Base-by-base conservation (phyloP, 2,797 vertebrate genomes). In the Acanthurus lineatus region DNA sequence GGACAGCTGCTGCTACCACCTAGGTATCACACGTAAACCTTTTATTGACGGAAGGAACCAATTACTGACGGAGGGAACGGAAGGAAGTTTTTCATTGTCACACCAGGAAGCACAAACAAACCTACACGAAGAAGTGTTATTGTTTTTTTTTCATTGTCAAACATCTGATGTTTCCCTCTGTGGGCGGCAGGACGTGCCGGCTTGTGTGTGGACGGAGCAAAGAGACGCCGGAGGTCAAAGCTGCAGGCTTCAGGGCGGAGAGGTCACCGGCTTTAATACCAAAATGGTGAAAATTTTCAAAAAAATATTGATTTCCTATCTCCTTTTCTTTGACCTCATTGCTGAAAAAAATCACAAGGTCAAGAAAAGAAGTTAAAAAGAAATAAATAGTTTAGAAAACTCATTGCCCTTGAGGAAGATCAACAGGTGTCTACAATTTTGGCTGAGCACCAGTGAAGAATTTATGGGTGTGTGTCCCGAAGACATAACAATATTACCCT, bases 1-100 rank as follows among this genome's bases (percentile, higher is more conserved):
- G 48, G 86, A 84, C 89, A 91, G 82, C 79, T 92, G 88, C 69
- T 77, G 76, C 63, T 84, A 88, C 88, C 90, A 86, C 87, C 81
- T 77, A 74, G 72, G 70, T 89, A 86, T 71, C 64, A 75, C 78
- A 53, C 76, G 75, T 81, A 84, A 86, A 86, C 57, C 74, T 83
- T 85, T 86, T 81, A 77, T 66, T 91, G 84, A 82, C 77, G 72
- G 63, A 83, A 84, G 72, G 82, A 86, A 90, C 83, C 84, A 76
- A 87, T 86, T 83, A 86, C 76, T 84, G 87, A 87, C 69, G 59
- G 86, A 42, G 57, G 72, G 60, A 72, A 58, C 25, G 66, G 54
- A 73, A 47, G 81, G 73, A 78, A 57, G 60, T 53, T 76, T 83
- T 90, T 83, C 76, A 77, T 25, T 62, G 81, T 79, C 82, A 86